Percentiles rank a stretch among this genome's conserved stretches.
Evolutionary conservation across 2,113 vertebrate species (phyloP).

Genomic region (Acanthisitta chloris): DNA sequence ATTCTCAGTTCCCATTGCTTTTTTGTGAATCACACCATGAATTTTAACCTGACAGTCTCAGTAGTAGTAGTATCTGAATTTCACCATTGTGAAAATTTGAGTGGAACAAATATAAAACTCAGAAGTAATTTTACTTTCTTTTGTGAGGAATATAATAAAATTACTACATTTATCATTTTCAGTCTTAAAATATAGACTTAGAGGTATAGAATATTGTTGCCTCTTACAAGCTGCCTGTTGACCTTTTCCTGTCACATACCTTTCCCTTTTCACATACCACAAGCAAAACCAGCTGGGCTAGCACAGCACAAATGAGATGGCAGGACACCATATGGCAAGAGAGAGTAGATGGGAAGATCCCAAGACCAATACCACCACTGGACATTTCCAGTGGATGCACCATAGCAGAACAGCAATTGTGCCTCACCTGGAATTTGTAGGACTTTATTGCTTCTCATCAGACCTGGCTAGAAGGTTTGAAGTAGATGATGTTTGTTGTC

Average conservation of each 20-base stretch:
- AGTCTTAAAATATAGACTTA: not conserved
- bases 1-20: not conserved
- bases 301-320: not conserved
- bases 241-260: not conserved
- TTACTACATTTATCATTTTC: not conserved
- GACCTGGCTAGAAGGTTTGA: not conserved
- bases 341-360: not conserved
- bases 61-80: not conserved
- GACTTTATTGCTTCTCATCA: not conserved
- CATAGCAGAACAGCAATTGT: not conserved
- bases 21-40: not conserved
- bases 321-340: not conserved
- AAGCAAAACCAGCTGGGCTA: not conserved
- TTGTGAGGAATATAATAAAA: not conserved
- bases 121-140: not conserved
- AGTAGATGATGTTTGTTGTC: no score
- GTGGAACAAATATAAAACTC: not conserved
- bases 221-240: not conserved
- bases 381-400: not conserved
- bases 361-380: rapidly evolving
- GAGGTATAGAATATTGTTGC: not conserved
- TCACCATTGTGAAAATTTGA: not conserved
- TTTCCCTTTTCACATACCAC: rapidly evolving
- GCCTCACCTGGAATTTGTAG: not conserved
- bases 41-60: not conserved